phyloP scores from a whole-genome alignment of 2,888 invertebrate genomes.

The Troilus luridus region DNA sequence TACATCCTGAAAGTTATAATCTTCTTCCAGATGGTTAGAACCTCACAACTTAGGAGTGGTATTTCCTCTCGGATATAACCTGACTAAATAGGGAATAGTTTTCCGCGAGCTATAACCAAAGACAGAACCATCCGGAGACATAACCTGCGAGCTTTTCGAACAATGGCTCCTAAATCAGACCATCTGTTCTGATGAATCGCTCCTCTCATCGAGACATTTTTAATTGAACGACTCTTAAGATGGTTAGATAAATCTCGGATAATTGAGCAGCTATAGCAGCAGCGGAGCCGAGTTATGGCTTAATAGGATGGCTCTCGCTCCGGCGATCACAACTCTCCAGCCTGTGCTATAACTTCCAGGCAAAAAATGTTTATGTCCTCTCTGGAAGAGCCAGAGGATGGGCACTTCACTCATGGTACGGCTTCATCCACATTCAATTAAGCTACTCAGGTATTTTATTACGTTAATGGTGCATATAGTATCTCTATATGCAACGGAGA shows the following conservation, averaged over 20 bases:
- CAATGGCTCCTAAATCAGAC: conserved; percentile 52
- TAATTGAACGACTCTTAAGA: conserved; percentile 36
- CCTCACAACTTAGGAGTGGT: neutral
- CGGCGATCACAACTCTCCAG: neutral
- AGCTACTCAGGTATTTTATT: neutral
- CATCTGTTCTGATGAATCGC: conserved; percentile 32
- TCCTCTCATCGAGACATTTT: conserved; percentile 35
- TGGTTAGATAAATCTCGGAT: conserved; percentile 44
- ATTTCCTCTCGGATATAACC: neutral
- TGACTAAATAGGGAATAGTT: neutral
- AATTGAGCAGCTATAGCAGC: conserved; percentile 29
- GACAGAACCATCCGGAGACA: neutral
- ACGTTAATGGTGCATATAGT: neutral
- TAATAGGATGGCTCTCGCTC: neutral
- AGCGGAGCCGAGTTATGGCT: conserved; percentile 26
- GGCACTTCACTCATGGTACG: neutral
- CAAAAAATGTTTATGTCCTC: neutral
- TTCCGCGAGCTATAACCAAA: neutral
- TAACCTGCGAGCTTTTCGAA: neutral
- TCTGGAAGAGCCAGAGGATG: neutral
- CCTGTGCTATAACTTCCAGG: neutral
- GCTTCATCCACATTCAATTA: neutral
- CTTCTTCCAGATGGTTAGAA: neutral
- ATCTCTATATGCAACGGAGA: neutral
- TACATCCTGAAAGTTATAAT: neutral